Evolutionary conservation across 30 jellyfish, hydroid and myxozoan species (phyloP).

Genomic region (Cassiopea andromeda): DNA sequence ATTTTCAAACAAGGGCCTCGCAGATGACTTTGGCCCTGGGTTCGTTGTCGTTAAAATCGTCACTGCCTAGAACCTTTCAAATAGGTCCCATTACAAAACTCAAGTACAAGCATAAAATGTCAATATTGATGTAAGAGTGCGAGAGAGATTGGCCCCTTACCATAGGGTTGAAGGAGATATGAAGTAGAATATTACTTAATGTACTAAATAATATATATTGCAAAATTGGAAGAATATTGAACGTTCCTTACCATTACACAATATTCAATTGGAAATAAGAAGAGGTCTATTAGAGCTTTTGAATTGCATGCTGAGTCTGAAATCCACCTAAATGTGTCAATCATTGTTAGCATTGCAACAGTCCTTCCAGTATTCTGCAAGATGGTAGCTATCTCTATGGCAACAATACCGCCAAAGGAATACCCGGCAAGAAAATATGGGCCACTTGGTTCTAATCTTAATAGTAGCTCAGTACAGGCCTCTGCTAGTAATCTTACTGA

Average conservation of each 20-base stretch:
- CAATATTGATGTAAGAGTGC: too few relatives aligned
- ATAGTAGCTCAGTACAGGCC: constrained; percentile 36
- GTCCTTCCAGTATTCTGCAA: constrained; percentile 36
- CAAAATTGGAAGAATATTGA: too few relatives aligned
- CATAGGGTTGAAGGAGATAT: too few relatives aligned
- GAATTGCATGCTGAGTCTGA: constrained; percentile 38
- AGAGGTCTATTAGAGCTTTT: constrained; percentile 1
- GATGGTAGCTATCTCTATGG: constrained; percentile 57
- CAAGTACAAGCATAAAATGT: too few relatives aligned
- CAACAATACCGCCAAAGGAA: constrained; percentile 38
- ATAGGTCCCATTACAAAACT: too few relatives aligned
- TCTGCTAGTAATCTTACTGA: constrained; percentile 45
- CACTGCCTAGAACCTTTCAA: too few relatives aligned
- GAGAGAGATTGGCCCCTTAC: too few relatives aligned
- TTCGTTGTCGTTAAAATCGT: too few relatives aligned
- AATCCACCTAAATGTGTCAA: constrained; percentile 47
- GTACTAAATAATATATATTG: too few relatives aligned
- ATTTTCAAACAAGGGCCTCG: too few relatives aligned
- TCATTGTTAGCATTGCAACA: constrained; percentile 52
- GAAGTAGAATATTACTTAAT: too few relatives aligned
- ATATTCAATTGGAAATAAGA: neutral
- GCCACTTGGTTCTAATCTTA: constrained; percentile 36
- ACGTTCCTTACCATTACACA: neutral
- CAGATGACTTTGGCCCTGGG: too few relatives aligned
- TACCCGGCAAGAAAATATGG: constrained; percentile 71